Evolutionary conservation across 1,140 invertebrate genomes (phyloP).

Genomic region (Lasioglossum baleicum): DNA sequence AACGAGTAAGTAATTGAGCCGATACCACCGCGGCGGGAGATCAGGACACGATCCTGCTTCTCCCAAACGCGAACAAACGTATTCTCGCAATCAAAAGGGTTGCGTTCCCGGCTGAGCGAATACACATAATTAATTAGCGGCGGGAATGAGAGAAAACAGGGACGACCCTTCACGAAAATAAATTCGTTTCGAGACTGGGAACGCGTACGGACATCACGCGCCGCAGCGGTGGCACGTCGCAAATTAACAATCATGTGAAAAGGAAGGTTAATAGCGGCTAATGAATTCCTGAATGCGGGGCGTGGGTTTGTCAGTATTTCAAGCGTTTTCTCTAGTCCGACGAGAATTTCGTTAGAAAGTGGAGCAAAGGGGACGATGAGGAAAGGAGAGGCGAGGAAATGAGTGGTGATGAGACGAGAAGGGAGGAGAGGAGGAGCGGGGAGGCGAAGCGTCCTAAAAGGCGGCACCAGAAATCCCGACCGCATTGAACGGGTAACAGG

Average conservation of each 20-base stretch:
- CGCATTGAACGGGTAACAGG: neutral
- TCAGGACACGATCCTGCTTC: too few relatives aligned
- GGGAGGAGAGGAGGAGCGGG: too few relatives aligned
- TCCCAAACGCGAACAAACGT: too few relatives aligned
- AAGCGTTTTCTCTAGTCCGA: neutral
- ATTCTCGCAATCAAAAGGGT: too few relatives aligned
- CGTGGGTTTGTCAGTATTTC: slow-evolving; percentile 1
- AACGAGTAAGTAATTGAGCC: too few relatives aligned
- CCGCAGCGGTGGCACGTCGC: neutral
- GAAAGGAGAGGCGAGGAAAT: too few relatives aligned
- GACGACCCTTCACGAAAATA: neutral
- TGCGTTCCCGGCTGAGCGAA: too few relatives aligned
- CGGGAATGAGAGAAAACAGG: neutral
- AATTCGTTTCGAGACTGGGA: neutral
- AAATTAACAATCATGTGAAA: slow-evolving; percentile 29
- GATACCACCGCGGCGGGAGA: too few relatives aligned
- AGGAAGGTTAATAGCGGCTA: slow-evolving; percentile 31
- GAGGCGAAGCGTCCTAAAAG: neutral
- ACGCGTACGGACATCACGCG: neutral
- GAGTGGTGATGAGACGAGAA: too few relatives aligned
- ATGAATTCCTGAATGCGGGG: slow-evolving; percentile 23
- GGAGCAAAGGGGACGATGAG: too few relatives aligned
- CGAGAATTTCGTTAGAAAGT: neutral
- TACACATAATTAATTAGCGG: neutral
- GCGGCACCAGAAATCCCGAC: neutral